These are phyloP conservation scores for Agrilus mali DNA, from an alignment of 2,888 invertebrate species.

Conservation along the genomic window DNA sequence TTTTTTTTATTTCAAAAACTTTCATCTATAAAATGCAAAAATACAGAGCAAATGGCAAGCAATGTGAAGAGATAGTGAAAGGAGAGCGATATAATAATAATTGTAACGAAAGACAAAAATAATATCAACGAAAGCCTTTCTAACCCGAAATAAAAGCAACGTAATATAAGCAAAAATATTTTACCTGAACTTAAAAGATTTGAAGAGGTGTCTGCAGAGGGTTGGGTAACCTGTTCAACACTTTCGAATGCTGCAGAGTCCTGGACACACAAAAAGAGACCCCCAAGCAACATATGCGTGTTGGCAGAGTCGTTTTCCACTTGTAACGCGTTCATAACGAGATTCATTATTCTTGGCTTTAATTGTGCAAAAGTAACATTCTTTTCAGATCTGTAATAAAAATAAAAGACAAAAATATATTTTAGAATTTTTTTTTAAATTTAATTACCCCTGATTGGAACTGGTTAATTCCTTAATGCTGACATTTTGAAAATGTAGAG, in stretches of 20 bases:
- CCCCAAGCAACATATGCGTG: constrained; percentile 77
- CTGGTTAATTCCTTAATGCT: constrained; percentile 58
- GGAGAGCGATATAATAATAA: no score
- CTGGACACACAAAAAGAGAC: constrained; percentile 63
- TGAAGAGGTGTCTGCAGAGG: constrained; percentile 40
- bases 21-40: no score
- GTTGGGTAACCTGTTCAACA: constrained; percentile 47
- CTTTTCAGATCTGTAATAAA: no score
- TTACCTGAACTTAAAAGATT: constrained; percentile 61
- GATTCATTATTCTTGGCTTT: constrained; percentile 64
- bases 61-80: no score
- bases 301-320: constrained; percentile 77
- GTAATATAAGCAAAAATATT: constrained; percentile 12
- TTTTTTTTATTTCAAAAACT: no score
- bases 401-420: neutral
- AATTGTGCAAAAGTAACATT: constrained; percentile 50
- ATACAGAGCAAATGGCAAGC: no score
- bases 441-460: constrained; percentile 20
- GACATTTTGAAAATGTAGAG: constrained; percentile 78
- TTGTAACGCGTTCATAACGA: constrained; percentile 70
- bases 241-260: constrained; percentile 68
- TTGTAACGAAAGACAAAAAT: constrained; percentile 6
- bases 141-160: neutral
- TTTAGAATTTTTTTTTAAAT: neutral
- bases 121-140: neutral